These are phyloP conservation scores for Araneus ventricosus DNA, from an alignment of 1,140 invertebrate genomes.

Conservation along the genomic window DNA sequence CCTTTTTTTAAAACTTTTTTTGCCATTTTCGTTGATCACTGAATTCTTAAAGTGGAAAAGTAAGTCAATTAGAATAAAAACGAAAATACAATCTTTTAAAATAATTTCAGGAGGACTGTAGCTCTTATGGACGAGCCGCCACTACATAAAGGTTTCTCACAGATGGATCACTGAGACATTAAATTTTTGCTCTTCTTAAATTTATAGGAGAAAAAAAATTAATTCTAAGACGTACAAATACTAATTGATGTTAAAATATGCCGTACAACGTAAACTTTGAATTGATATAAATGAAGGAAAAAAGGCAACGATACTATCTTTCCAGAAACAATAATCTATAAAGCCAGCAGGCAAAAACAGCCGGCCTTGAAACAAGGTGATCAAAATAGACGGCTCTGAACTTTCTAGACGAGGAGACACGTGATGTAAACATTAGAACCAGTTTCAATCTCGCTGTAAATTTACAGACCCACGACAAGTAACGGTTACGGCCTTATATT, in stretches of 20 bases:
- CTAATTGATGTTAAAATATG: background rate
- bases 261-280: background rate
- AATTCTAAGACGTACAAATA: background rate
- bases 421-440: conserved; percentile 44
- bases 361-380: background rate
- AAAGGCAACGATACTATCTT: background rate
- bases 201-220: background rate
- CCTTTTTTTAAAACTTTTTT: too few species aligned
- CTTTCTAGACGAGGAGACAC: background rate
- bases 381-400: conserved; percentile 20
- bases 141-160: too few species aligned
- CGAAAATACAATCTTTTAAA: too few species aligned
- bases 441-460: background rate
- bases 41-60: too few species aligned
- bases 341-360: background rate
- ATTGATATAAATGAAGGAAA: background rate
- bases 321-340: background rate
- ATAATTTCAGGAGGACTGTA: too few species aligned
- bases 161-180: too few species aligned
- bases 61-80: too few species aligned
- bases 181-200: background rate
- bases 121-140: too few species aligned
- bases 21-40: too few species aligned
- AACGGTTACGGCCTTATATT: background rate
- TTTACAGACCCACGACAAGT: background rate